These are phyloP conservation scores for Danio jaintianensis DNA, from an alignment of 2,797 vertebrate genomes.

Conservation along the genomic window DNA sequence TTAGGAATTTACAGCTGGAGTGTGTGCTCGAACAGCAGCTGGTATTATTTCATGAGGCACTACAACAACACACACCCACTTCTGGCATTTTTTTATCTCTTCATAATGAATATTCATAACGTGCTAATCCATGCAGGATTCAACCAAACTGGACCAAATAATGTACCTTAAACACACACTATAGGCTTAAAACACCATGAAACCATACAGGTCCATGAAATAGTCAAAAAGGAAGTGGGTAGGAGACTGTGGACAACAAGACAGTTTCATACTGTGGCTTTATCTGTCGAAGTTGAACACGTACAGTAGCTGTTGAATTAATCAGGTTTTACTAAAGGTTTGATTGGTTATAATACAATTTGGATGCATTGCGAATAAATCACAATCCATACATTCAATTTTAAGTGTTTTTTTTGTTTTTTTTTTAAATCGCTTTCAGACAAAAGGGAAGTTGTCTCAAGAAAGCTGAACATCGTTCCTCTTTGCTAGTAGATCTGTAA, in stretches of 20 bases:
- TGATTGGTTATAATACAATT: neutral
- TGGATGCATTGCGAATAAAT: neutral
- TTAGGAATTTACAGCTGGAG: neutral
- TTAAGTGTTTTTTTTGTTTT: neutral
- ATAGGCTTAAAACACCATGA: neutral
- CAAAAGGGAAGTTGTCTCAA: conserved; percentile 33
- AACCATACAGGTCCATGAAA: neutral
- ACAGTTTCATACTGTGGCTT: neutral
- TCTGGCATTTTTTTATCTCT: too few relatives aligned
- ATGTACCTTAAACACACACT: neutral
- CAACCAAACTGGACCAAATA: neutral
- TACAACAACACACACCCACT: neutral
- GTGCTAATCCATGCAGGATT: neutral
- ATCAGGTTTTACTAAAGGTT: neutral
- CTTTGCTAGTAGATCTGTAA: conserved; percentile 5
- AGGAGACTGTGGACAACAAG: neutral
- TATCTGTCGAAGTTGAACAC: neutral
- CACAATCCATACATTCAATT: neutral
- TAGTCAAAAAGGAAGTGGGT: conserved; percentile 15
- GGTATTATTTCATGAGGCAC: neutral
- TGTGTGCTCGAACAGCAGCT: neutral
- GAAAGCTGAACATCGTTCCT: conserved; percentile 31
- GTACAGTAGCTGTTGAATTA: neutral
- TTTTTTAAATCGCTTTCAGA: neutral
- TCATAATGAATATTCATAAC: conserved; percentile 1